Base-by-base conservation (phyloP, 2,797 vertebrate genomes). In the Sebastolobus altivelis region DNA sequence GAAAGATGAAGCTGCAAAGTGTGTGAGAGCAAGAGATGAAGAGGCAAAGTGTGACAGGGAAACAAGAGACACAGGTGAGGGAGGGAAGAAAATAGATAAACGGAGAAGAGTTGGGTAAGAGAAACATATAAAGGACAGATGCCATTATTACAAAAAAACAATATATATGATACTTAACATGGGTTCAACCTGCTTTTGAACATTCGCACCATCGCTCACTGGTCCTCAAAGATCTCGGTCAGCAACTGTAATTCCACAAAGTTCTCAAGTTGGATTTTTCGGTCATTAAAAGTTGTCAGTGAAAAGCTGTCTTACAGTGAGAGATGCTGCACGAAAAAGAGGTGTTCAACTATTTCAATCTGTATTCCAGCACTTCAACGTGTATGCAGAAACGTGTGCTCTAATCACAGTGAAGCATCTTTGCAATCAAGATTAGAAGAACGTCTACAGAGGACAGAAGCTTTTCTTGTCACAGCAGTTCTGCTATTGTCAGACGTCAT, bases 1-100 rank as follows among this genome's bases (percentile, higher is more conserved):
- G 65, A 68, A 77, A 87, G 77, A 81, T 86, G 61, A 87, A 83
- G 81, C 79, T 73, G 65, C 59, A 87, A 59, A 79, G 59, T 83
- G 70, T 77, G 55, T 73, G 73, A 79, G 68, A 61, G 31, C 29
- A 70, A 71, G 66, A 80, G 63, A 77, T 43, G 73, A 65, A 82
- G 61, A 87, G 11, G 56, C 65, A 79, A 82, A 67, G 60, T 85
- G 82, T 72, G 65, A 84, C 12, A 35, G 35, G 54, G 49, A 74
- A 65, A 80, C 31, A 72, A 56, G 61, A 75, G 37, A 63, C 56
- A 79, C 81, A 89, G 71, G 77, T 93, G 85, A 86, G 52, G 85
- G 78, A 74, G 29, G 29, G 25, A 65, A 84, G 33, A 46, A 65
- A 68, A n/a, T 2, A n/a, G 13, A 79, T 40, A 25, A 71, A 62